These are phyloP conservation scores for Sceloporus undulatus DNA, from an alignment of 2,113 vertebrate genomes.

Conservation along the genomic window DNA sequence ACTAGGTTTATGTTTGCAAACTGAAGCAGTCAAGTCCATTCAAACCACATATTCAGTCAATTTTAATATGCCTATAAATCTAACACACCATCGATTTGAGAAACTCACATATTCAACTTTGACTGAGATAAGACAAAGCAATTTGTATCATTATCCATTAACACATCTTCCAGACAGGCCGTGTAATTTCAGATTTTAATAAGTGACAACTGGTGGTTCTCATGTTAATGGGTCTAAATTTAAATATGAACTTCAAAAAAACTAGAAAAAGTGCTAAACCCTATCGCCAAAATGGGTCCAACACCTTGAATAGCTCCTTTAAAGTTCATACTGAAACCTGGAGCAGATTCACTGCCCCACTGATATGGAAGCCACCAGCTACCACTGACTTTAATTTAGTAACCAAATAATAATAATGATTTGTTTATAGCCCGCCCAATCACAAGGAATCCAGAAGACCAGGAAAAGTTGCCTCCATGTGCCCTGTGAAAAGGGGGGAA, in stretches of 20 bases:
- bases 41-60: slow-evolving; percentile 12
- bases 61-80: slow-evolving; percentile 7
- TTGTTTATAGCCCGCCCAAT: too few relatives aligned
- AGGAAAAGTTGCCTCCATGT: slow-evolving; percentile 70
- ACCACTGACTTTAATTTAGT: slow-evolving; percentile 55
- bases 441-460: neutral
- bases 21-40: neutral
- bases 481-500: slow-evolving; percentile 67
- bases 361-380: too few relatives aligned
- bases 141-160: slow-evolving; percentile 53
- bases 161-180: slow-evolving; percentile 59
- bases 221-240: too few relatives aligned
- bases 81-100: neutral
- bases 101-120: slow-evolving; percentile 7
- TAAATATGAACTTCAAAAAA: too few relatives aligned
- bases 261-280: too few relatives aligned
- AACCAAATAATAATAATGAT: neutral
- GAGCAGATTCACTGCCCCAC: too few relatives aligned
- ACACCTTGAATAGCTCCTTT: too few relatives aligned
- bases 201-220: slow-evolving; percentile 10
- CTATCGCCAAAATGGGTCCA: too few relatives aligned
- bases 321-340: too few relatives aligned
- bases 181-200: slow-evolving; percentile 66
- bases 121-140: slow-evolving; percentile 48
- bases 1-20: neutral